Percentiles rank a stretch among this genome's conserved stretches.
phyloP scores from a whole-genome alignment of 2,113 vertebrate genomes.

The Lichenostomus cassidix region DNA sequence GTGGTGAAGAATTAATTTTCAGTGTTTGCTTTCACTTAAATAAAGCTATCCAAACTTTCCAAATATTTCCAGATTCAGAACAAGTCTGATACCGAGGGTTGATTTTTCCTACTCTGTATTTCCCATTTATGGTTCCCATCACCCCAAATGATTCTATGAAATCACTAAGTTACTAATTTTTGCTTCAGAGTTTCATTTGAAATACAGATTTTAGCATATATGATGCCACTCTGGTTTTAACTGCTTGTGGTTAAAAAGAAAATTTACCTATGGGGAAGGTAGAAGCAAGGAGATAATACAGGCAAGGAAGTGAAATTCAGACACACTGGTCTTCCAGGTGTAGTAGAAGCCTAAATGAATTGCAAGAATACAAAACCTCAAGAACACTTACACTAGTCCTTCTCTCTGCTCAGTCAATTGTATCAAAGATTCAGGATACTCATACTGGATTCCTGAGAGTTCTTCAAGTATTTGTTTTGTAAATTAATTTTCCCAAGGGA shows the following conservation, averaged over 20 bases:
- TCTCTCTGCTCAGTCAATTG: not conserved
- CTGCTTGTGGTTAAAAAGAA: not conserved
- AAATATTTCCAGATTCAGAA: not conserved
- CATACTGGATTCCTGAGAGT: not conserved
- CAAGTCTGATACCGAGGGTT: not conserved
- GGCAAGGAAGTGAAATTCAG: not conserved
- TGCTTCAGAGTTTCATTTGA: not conserved
- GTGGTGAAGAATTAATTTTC: not conserved
- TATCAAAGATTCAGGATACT: not conserved
- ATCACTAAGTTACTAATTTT: not conserved
- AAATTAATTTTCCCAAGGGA: not conserved
- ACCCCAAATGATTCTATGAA: not conserved
- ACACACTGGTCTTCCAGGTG: fast-evolving
- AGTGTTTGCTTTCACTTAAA: not conserved
- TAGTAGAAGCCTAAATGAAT: not conserved
- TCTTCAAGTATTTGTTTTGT: not conserved
- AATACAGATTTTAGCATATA: not conserved
- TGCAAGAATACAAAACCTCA: not conserved
- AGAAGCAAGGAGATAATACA: not conserved
- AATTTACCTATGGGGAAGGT: not conserved
- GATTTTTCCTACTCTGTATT: not conserved
- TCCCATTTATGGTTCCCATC: not conserved
- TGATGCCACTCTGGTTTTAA: not conserved
- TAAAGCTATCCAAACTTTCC: not conserved
- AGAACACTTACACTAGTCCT: not conserved